Conservation (phyloP, 2,113 vertebrate genomes). For the Rhinichthys klamathensis region DNA sequence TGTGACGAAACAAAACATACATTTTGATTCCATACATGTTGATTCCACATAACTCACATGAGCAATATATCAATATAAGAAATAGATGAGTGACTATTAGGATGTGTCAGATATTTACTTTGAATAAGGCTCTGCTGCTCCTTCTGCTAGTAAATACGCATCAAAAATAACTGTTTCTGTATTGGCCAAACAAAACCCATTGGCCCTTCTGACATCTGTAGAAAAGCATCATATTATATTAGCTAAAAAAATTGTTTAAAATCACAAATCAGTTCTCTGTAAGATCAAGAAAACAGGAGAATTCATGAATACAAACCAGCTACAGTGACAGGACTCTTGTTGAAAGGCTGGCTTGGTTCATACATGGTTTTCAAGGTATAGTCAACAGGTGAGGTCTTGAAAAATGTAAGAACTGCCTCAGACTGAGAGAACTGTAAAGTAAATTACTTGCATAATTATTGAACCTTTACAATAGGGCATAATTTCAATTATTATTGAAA, state of each 20-base stretch:
- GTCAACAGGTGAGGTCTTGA: slow-evolving; percentile 84
- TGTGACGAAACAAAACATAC: slow-evolving; percentile 21
- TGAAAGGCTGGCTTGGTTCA: slow-evolving; percentile 81
- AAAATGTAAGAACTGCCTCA: slow-evolving; percentile 85
- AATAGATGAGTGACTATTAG: neutral
- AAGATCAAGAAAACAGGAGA: neutral
- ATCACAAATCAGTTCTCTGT: neutral
- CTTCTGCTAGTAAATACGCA: slow-evolving; percentile 77
- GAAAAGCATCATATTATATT: neutral
- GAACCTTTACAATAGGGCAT: neutral
- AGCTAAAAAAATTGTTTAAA: neutral
- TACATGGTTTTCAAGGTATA: slow-evolving; percentile 82
- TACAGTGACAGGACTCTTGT: slow-evolving; percentile 85
- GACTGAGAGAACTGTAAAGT: slow-evolving; percentile 83
- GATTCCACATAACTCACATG: neutral
- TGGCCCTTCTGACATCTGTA: slow-evolving; percentile 87
- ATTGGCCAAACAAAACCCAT: slow-evolving; percentile 88
- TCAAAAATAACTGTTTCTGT: slow-evolving; percentile 89
- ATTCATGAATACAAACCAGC: slow-evolving; percentile 73
- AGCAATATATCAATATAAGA: neutral
- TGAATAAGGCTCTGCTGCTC: slow-evolving; percentile 75
- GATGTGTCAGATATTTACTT: slow-evolving; percentile 63
- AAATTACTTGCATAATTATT: neutral
- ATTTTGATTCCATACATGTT: neutral
- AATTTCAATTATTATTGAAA: neutral